Base-by-base conservation (phyloP, 92 coral and sea anemone species). In the Epizoanthus fatuus region DNA sequence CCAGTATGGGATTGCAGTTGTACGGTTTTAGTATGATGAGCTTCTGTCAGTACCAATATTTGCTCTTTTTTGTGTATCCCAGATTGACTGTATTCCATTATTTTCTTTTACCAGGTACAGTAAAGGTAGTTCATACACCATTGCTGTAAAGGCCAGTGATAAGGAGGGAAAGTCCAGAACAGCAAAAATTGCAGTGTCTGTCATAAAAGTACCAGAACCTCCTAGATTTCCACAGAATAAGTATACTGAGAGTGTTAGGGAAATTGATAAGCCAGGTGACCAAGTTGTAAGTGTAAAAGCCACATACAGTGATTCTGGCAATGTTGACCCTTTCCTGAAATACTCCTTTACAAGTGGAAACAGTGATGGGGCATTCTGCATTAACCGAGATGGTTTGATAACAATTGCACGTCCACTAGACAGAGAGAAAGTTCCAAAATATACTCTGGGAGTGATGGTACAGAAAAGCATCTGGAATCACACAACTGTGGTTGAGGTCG, bases 391-490 rank as follows among this genome's bases (percentile, higher is more conserved):
- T 62, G 99, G 98, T 40, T 47, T 83, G 15, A 93, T 96, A 63
- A 90, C 86, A 17, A 93, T 96, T 47, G 96, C 99, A 16, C 91
- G 91, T 35, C 96, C 93, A 4, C 58, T 96, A 81, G 99, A 96
- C 89, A 89, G 97, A 75, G 99, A 96, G 88, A 87, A 80, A 83
- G 83, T 81, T n/a, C 38, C 93, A 56, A 66, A 90, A 4, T 96
- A 96, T 66, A 44, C 52, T 3, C 81, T 96, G 87, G 72, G 45
- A 17, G 93, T 96, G 52, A 86, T 89, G 52, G 99, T 92, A 2
- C 74, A 87, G 38, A 92, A 80, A 29, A 91, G 90, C 0, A 90
- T 75, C 22, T 87, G 89, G 59, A 73, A 92, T 70, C 74, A 71
- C 84, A 86, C 87, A 15, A 73, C 94, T 29, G 68, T 71, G 2